Conservation (phyloP, 2,113 vertebrate species). For the Thamnaconus septentrionalis region DNA sequence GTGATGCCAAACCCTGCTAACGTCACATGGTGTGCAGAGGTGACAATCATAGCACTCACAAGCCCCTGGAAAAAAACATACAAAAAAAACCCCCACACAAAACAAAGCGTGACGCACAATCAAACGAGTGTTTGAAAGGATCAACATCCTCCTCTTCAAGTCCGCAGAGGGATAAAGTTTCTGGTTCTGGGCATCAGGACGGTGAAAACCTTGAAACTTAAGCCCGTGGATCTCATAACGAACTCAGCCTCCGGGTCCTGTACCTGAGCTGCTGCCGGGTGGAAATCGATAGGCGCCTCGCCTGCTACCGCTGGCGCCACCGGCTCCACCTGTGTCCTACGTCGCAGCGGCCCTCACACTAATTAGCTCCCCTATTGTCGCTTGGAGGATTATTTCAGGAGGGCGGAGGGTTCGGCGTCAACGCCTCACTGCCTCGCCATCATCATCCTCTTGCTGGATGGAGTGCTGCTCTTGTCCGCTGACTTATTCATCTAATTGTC, state of each 20-base stretch:
- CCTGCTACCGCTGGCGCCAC: neutral
- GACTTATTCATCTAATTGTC: slow-evolving; percentile 52
- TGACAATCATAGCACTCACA: slow-evolving; percentile 52
- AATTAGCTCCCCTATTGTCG: slow-evolving; percentile 74
- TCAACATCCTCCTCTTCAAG: slow-evolving; percentile 69
- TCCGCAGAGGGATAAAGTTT: slow-evolving; percentile 57
- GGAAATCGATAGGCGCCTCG: slow-evolving; percentile 74
- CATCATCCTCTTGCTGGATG: slow-evolving; percentile 44
- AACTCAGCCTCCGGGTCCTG: slow-evolving; percentile 54
- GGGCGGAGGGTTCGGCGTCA: slow-evolving; percentile 17
- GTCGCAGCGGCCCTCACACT: slow-evolving; percentile 44
- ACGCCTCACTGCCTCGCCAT: slow-evolving; percentile 46
- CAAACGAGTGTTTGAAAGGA: slow-evolving; percentile 59
- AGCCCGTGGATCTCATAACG: slow-evolving; percentile 76
- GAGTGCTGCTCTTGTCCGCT: slow-evolving; percentile 46
- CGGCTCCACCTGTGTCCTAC: slow-evolving; percentile 40
- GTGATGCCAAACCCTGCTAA: slow-evolving; percentile 24
- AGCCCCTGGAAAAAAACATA: slow-evolving; percentile 38
- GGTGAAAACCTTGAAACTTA: slow-evolving; percentile 78
- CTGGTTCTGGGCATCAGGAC: slow-evolving; percentile 63
- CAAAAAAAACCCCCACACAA: neutral
- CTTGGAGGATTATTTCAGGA: slow-evolving; percentile 56
- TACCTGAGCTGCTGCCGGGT: slow-evolving; percentile 68
- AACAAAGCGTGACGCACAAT: slow-evolving; percentile 53
- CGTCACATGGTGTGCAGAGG: slow-evolving; percentile 36